A percentile compares a stretch with the other conserved stretches of the same genome.
phyloP scores from a whole-genome alignment of 2,888 invertebrate species.

The Lycocerus yunnanus region DNA sequence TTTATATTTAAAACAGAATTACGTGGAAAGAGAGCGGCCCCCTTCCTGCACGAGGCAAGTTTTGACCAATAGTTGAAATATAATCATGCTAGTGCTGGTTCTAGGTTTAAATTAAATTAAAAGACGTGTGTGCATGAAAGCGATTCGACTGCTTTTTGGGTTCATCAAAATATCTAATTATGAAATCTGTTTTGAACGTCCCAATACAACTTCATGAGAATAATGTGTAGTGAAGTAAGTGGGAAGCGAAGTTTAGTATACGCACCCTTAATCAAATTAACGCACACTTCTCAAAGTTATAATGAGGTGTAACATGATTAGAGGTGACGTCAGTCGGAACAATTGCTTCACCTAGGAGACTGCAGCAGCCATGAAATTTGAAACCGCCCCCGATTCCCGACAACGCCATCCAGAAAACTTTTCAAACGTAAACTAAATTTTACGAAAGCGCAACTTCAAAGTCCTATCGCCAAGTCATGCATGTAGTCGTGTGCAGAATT shows the following conservation, averaged over 20 bases:
- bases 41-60: neutral
- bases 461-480: slow-evolving; percentile 41
- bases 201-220: slow-evolving; percentile 33
- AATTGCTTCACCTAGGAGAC: slow-evolving; percentile 59
- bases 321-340: slow-evolving; percentile 58
- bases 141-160: slow-evolving; percentile 14
- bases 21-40: neutral
- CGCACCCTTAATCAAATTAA: slow-evolving; percentile 47
- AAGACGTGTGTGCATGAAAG: neutral
- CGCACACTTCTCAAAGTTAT: slow-evolving; percentile 49
- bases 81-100: neutral
- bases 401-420: slow-evolving; percentile 41
- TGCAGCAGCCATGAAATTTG: slow-evolving; percentile 40
- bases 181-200: slow-evolving; percentile 33
- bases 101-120: neutral
- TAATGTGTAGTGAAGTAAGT: slow-evolving; percentile 28
- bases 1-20: neutral
- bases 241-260: slow-evolving; percentile 32
- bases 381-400: slow-evolving; percentile 36
- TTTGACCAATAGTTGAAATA: neutral
- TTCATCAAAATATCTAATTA: slow-evolving; percentile 28
- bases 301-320: slow-evolving; percentile 62
- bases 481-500: slow-evolving; percentile 37
- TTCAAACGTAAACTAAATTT: slow-evolving; percentile 50
- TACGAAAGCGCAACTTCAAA: slow-evolving; percentile 50